These are phyloP conservation scores for Cetoscarus ocellatus DNA, from an alignment of 2,797 vertebrate species.

Conservation along the genomic window DNA sequence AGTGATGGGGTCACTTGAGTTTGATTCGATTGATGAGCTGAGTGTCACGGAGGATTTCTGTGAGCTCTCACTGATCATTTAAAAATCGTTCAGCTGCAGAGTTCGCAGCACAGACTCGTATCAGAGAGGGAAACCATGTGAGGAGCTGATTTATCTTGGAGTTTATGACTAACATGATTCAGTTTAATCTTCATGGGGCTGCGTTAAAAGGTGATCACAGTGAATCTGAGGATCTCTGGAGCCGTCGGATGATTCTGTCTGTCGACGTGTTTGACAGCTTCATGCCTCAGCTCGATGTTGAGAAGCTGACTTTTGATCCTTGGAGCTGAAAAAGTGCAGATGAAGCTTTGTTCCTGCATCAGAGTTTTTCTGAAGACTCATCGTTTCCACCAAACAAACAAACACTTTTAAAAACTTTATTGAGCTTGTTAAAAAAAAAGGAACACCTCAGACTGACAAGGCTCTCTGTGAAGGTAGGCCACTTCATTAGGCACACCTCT, in stretches of 20 bases:
- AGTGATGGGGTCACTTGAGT: too few relatives aligned
- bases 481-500: too few relatives aligned
- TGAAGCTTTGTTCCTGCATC: not conserved
- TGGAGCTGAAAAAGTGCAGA: conserved; percentile 10
- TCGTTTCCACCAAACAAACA: not conserved
- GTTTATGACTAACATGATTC: not conserved
- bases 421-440: not conserved
- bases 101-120: not conserved
- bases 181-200: not conserved
- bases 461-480: not conserved
- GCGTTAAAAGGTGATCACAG: not conserved
- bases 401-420: not conserved
- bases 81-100: conserved; percentile 1
- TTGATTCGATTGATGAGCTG: too few relatives aligned
- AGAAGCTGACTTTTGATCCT: conserved; percentile 7
- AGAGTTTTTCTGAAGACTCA: not conserved
- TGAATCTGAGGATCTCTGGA: not conserved
- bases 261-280: not conserved
- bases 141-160: too few relatives aligned
- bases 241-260: not conserved
- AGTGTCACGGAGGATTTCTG: not conserved
- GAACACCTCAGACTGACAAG: not conserved
- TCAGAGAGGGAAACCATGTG: not conserved
- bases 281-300: conserved; percentile 1
- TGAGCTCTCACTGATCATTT: conserved; percentile 34